Percentiles rank a stretch among this genome's conserved stretches.
Evolutionary conservation across 1,140 invertebrate genomes (phyloP).

Genomic region (Leptonema lineaticorne): DNA sequence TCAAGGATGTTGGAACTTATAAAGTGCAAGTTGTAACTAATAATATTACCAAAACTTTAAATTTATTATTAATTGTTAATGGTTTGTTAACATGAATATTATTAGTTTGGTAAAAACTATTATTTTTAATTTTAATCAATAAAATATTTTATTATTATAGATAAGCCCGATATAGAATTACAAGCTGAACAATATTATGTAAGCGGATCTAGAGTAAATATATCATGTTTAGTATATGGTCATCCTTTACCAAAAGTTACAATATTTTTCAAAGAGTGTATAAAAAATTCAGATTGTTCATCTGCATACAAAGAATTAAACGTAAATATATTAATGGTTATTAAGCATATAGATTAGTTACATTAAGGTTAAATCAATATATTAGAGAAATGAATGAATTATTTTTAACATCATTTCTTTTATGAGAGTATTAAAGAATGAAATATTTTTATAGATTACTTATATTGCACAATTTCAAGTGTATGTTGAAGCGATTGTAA

Average conservation of each 20-base stretch:
- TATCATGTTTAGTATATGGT: slow-evolving; percentile 49
- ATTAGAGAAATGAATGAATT: too few species aligned
- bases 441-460: too few species aligned
- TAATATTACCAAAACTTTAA: slow-evolving; percentile 39
- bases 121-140: too few species aligned
- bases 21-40: slow-evolving; percentile 47
- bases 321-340: too few species aligned
- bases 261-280: slow-evolving; percentile 54
- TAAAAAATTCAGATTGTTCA: too few species aligned
- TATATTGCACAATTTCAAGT: too few species aligned
- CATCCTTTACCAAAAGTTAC: slow-evolving; percentile 55
- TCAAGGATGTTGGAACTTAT: slow-evolving; percentile 54
- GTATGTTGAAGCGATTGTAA: neutral
- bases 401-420: too few species aligned
- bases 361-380: too few species aligned
- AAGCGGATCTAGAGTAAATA: slow-evolving; percentile 40
- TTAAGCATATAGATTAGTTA: too few species aligned
- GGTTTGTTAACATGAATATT: slow-evolving; percentile 36
- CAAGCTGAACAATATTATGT: slow-evolving; percentile 50
- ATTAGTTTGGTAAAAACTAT: neutral
- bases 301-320: too few species aligned
- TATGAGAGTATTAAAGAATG: too few species aligned
- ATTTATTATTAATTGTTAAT: slow-evolving; percentile 46
- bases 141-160: too few species aligned
- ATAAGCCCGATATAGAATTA: slow-evolving; percentile 50